Evolutionary conservation across 2,888 invertebrate species (phyloP).

Genomic region (Phymatocera aterrima): DNA sequence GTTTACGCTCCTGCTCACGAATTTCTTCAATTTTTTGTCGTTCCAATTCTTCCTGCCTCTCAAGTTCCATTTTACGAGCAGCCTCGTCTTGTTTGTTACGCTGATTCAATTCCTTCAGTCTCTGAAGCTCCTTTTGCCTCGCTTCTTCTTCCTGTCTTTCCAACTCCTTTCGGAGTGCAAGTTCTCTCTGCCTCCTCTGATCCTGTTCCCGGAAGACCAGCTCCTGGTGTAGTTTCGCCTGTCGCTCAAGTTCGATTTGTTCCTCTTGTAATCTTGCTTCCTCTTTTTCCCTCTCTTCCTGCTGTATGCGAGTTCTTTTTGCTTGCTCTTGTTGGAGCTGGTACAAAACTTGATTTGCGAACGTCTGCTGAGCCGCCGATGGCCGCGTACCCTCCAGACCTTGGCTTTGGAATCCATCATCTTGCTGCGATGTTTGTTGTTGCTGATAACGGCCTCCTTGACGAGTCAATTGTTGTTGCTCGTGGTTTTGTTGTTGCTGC

Average conservation of each 20-base stretch:
- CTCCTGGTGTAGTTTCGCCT: slow-evolving; percentile 62
- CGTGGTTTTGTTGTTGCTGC: slow-evolving; percentile 56
- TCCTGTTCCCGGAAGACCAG: slow-evolving; percentile 64
- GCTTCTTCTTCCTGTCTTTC: slow-evolving; percentile 66
- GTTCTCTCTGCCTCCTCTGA: slow-evolving; percentile 63
- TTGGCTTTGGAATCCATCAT: slow-evolving; percentile 3
- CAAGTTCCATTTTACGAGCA: slow-evolving; percentile 3
- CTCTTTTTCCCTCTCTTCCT: slow-evolving; percentile 67
- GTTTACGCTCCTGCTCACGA: slow-evolving; percentile 60
- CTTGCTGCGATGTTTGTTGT: slow-evolving; percentile 54
- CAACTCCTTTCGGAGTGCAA: slow-evolving; percentile 66
- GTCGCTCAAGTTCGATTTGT: slow-evolving; percentile 65
- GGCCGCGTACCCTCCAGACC: slow-evolving; percentile 40
- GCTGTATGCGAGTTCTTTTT: slow-evolving; percentile 63
- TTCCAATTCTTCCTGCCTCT: not conserved
- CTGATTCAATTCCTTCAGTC: slow-evolving; percentile 64
- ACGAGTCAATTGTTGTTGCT: slow-evolving; percentile 42
- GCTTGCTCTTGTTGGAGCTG: slow-evolving; percentile 68
- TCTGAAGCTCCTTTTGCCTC: slow-evolving; percentile 65
- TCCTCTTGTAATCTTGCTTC: slow-evolving; percentile 65
- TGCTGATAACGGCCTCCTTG: slow-evolving; percentile 46
- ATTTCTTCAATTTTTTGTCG: slow-evolving; percentile 11
- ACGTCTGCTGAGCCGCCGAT: slow-evolving; percentile 58
- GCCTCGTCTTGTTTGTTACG: slow-evolving; percentile 63
- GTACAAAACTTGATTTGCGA: slow-evolving; percentile 65